Evolutionary conservation across 2,797 vertebrate genomes (phyloP).

Genomic region (Arrhamphus sclerolepis): DNA sequence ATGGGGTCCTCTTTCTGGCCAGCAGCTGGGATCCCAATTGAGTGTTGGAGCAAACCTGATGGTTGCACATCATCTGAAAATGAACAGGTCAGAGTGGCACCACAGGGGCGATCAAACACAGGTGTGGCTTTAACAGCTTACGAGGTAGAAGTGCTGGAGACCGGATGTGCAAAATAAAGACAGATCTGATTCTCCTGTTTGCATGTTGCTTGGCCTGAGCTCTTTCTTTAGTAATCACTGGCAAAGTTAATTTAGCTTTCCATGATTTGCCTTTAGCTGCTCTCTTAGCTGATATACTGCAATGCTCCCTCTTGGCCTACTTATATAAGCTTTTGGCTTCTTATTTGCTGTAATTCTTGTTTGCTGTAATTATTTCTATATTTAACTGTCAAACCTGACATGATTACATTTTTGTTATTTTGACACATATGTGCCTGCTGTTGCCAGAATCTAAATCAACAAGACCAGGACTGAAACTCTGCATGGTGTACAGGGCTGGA

Average conservation of each 20-base stretch:
- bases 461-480: conserved; percentile 37
- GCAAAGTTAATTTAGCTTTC: conserved; percentile 41
- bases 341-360: conserved; percentile 38
- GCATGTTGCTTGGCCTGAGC: conserved; percentile 28
- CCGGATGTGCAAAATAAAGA: neutral
- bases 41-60: conserved; percentile 70
- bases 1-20: conserved; percentile 71
- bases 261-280: conserved; percentile 27
- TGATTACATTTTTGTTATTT: conserved; percentile 31
- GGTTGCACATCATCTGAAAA: conserved; percentile 84
- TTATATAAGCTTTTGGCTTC: conserved; percentile 45
- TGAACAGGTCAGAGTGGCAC: conserved; percentile 77
- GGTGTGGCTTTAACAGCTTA: conserved; percentile 69
- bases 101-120: conserved; percentile 78
- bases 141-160: conserved; percentile 14
- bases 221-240: conserved; percentile 25
- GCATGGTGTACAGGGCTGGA: conserved; percentile 20
- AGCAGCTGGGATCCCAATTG: conserved; percentile 69
- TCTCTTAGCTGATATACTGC: conserved; percentile 31
- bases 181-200: conserved; percentile 27
- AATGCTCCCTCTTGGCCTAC: conserved; percentile 40
- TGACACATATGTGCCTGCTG: conserved; percentile 22
- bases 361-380: conserved; percentile 38
- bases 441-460: conserved; percentile 48
- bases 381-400: conserved; percentile 35